phyloP scores from a whole-genome alignment of 2,113 vertebrate genomes.

The Thunnus thynnus region DNA sequence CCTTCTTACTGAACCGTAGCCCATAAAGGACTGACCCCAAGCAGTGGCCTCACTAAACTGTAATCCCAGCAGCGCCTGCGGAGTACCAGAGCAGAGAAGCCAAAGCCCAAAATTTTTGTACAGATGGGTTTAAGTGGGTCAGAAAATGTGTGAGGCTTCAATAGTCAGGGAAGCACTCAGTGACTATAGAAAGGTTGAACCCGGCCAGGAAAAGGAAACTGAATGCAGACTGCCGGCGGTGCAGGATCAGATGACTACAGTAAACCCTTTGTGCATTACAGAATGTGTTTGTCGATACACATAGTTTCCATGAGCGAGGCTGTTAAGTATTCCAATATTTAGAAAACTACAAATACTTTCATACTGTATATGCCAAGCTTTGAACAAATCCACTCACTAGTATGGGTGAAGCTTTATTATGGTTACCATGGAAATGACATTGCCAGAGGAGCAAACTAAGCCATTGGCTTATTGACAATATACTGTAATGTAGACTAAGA shows the following conservation, averaged over 20 bases:
- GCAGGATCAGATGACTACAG: conserved; percentile 68
- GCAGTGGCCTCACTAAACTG: conserved; percentile 43
- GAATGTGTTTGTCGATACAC: conserved; percentile 40
- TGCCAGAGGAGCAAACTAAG: conserved; percentile 44
- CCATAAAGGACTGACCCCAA: conserved; percentile 49
- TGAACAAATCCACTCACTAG: conserved; percentile 14
- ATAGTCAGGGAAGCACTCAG: conserved; percentile 44
- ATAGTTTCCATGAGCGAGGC: conserved; percentile 57
- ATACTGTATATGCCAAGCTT: conserved; percentile 6
- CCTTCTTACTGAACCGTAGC: conserved; percentile 16
- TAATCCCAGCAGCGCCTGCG: conserved; percentile 44
- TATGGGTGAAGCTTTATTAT: conserved; percentile 37
- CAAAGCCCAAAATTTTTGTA: conserved; percentile 24
- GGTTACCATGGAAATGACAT: conserved; percentile 61
- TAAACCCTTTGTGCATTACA: conserved; percentile 55
- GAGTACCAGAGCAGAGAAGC: conserved; percentile 29
- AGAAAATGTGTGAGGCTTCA: conserved; percentile 47
- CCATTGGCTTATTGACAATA: conserved; percentile 29
- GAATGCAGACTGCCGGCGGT: conserved; percentile 61
- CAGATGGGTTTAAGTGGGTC: conserved; percentile 62
- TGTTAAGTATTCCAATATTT: conserved; percentile 38
- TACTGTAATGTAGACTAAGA: conserved; percentile 22
- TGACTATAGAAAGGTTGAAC: conserved; percentile 49
- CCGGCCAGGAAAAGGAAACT: conserved; percentile 68
- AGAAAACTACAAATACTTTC: conserved; percentile 18